Evolutionary conservation across 1,140 invertebrate species (phyloP).

Genomic region (Caenorhabditis briggsae): DNA sequence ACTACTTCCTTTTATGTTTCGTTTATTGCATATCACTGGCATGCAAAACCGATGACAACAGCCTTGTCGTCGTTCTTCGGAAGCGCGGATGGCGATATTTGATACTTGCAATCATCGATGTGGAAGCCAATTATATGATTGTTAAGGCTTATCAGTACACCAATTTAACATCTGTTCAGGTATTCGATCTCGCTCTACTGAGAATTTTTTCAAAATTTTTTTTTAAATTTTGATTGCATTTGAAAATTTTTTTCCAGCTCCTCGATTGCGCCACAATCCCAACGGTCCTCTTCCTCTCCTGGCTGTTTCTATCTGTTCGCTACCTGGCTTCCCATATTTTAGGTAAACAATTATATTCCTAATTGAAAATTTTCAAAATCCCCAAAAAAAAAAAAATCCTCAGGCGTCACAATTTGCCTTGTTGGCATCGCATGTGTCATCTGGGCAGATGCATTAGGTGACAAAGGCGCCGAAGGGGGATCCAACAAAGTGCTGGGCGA

Average conservation of each 20-base stretch:
- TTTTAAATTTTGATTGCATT: no score
- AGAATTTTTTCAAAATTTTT: constrained; percentile 38
- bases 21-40: constrained; percentile 73
- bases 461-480: constrained; percentile 80
- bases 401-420: constrained; percentile 84
- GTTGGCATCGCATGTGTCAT: constrained; percentile 88
- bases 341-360: constrained; percentile 77
- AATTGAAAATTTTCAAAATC: background rate
- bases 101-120: constrained; percentile 85
- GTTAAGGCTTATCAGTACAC: constrained; percentile 84
- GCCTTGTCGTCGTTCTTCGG: constrained; percentile 80
- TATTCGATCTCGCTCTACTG: constrained; percentile 59
- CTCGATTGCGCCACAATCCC: constrained; percentile 89
- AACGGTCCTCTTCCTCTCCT: constrained; percentile 85
- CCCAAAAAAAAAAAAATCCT: no score
- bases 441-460: constrained; percentile 86
- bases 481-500: constrained; percentile 87
- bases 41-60: constrained; percentile 69
- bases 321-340: constrained; percentile 85
- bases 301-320: constrained; percentile 83
- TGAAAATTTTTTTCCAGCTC: constrained; percentile 85
- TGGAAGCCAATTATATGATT: constrained; percentile 85
- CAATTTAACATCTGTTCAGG: constrained; percentile 80
- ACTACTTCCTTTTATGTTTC: constrained; percentile 75
- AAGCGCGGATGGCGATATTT: constrained; percentile 80